Conservation (phyloP, 2,113 vertebrate species). For the Chionis minor region DNA sequence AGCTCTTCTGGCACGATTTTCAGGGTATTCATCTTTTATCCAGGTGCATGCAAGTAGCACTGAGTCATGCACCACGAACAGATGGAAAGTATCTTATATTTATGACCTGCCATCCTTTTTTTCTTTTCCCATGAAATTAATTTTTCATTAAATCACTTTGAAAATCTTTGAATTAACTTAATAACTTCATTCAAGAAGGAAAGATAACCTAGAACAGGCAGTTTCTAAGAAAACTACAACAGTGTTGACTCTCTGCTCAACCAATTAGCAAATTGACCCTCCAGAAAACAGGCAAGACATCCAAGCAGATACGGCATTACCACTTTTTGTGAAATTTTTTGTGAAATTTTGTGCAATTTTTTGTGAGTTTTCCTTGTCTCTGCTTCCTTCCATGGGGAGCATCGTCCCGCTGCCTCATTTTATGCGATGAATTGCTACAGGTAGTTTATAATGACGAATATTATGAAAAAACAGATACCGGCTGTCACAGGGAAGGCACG, state of each 20-base stretch:
- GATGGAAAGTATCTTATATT: constrained; percentile 53
- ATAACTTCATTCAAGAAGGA: neutral
- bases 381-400: neutral
- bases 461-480: neutral
- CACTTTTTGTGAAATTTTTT: neutral
- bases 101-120: constrained; percentile 25
- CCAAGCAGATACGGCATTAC: neutral
- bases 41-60: neutral
- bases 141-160: constrained; percentile 55
- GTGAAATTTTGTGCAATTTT: neutral
- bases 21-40: constrained; percentile 8
- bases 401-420: neutral
- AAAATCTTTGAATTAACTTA: constrained; percentile 19
- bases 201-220: neutral
- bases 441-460: fast-evolving
- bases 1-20: neutral
- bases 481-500: neutral
- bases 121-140: neutral
- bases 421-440: neutral
- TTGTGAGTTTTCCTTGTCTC: neutral
- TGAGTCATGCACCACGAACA: neutral
- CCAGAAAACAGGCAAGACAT: neutral
- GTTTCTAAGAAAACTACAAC: neutral
- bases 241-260: neutral
- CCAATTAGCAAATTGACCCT: neutral